Percentiles rank a stretch among this genome's conserved stretches.
These are phyloP conservation scores for Copidosoma aretas DNA, from an alignment of 2,888 invertebrate genomes.

Conservation along the genomic window DNA sequence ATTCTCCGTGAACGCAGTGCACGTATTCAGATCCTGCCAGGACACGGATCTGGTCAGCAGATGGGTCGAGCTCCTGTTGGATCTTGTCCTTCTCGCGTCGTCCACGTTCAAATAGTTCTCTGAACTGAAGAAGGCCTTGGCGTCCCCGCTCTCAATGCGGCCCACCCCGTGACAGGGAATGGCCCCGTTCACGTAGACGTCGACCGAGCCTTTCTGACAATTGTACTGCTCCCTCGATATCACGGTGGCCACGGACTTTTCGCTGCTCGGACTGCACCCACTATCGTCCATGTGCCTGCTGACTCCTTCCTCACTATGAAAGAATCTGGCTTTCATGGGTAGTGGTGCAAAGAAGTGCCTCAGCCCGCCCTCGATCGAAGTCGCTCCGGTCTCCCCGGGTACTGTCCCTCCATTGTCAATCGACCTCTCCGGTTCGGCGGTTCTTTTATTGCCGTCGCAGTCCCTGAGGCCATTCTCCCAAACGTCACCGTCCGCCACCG, in stretches of 20 bases:
- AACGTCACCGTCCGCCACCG: not conserved
- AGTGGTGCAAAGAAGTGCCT: slow-evolving; percentile 57
- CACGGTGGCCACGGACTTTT: slow-evolving; percentile 50
- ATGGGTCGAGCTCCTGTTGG: slow-evolving; percentile 32
- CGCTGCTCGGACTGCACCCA: slow-evolving; percentile 49
- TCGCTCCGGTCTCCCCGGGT: not conserved
- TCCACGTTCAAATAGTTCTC: slow-evolving; percentile 49
- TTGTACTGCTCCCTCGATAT: slow-evolving; percentile 22
- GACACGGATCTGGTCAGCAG: slow-evolving; percentile 54
- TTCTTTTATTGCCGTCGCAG: not conserved
- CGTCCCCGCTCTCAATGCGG: slow-evolving; percentile 37
- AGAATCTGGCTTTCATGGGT: slow-evolving; percentile 37
- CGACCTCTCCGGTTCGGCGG: not conserved
- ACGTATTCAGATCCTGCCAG: slow-evolving; percentile 54
- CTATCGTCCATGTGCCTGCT: slow-evolving; percentile 35
- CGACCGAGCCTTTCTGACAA: slow-evolving; percentile 52
- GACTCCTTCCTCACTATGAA: slow-evolving; percentile 17
- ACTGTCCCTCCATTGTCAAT: not conserved
- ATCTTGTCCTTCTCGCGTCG: slow-evolving; percentile 7
- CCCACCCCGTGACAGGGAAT: slow-evolving; percentile 33
- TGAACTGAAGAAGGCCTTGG: slow-evolving; percentile 50
- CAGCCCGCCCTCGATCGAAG: slow-evolving; percentile 42
- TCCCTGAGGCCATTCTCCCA: not conserved
- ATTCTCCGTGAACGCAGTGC: slow-evolving; percentile 42
- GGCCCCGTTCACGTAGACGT: slow-evolving; percentile 54